A percentile compares a stretch with the other conserved stretches of the same genome.
phyloP scores from a whole-genome alignment of 1,140 invertebrate genomes.

The Pseudobourletiella spinata region DNA sequence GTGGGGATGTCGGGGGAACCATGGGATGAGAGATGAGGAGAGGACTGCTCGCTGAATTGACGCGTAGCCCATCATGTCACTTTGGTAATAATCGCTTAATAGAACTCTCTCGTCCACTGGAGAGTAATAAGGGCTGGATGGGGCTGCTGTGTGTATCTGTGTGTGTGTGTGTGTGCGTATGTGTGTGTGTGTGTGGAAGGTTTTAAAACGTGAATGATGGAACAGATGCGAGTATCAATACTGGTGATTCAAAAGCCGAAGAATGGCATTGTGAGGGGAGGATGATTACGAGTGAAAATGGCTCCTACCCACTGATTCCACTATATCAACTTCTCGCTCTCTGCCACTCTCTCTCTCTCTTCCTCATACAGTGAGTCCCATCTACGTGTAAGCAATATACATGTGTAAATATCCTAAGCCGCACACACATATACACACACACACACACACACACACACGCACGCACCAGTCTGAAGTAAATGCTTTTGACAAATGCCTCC shows the following conservation, averaged over 20 bases:
- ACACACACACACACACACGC: too few species aligned
- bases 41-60: too few species aligned
- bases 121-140: neutral
- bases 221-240: conserved; percentile 29
- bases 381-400: neutral
- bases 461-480: neutral
- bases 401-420: too few species aligned
- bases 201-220: conserved; percentile 18
- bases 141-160: too few species aligned
- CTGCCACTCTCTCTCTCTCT: neutral
- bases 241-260: conserved; percentile 24
- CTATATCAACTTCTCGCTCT: neutral
- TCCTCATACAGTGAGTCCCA: neutral
- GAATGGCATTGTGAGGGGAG: conserved; percentile 3
- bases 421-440: too few species aligned
- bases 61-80: too few species aligned
- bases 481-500: neutral
- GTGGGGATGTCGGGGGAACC: too few species aligned
- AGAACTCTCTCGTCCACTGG: conserved; percentile 2
- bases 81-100: conserved; percentile 12
- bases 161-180: too few species aligned
- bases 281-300: conserved; percentile 11
- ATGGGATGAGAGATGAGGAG: too few species aligned
- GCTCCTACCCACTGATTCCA: neutral
- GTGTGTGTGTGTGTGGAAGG: too few species aligned